A percentile compares a stretch with the other conserved stretches of the same genome.
These are phyloP conservation scores for Drosophila rellima DNA, from an alignment of 2,888 invertebrate species.

Conservation along the genomic window DNA sequence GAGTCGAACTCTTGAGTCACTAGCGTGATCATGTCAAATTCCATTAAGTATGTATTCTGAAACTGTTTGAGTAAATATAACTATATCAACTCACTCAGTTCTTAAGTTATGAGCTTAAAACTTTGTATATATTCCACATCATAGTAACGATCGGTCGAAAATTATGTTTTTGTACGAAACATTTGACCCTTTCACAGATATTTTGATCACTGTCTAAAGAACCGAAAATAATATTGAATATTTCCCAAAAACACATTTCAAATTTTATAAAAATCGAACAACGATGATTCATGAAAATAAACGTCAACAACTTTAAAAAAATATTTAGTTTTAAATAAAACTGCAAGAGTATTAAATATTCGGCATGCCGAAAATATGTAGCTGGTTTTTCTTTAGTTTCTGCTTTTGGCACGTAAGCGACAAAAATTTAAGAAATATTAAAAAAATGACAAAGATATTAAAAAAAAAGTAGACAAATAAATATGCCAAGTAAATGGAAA, in stretches of 20 bases:
- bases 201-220: background rate
- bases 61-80: background rate
- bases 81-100: background rate
- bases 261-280: background rate
- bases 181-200: background rate
- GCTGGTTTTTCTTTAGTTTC: background rate
- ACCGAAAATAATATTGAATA: background rate
- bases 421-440: constrained; percentile 18
- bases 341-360: constrained; percentile 8
- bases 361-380: constrained; percentile 4
- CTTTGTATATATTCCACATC: background rate
- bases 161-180: no score
- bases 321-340: no score
- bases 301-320: no score
- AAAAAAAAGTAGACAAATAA: constrained; percentile 13
- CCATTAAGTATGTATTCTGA: background rate
- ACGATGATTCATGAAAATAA: background rate
- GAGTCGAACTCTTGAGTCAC: constrained; percentile 10
- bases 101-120: background rate
- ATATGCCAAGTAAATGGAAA: constrained; percentile 14
- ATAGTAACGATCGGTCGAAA: no score
- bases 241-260: background rate
- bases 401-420: constrained; percentile 53
- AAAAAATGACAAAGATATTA: constrained; percentile 24
- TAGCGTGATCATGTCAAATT: background rate